Base-by-base conservation (phyloP, 2,888 invertebrate genomes). In the Pheosia tremula region DNA sequence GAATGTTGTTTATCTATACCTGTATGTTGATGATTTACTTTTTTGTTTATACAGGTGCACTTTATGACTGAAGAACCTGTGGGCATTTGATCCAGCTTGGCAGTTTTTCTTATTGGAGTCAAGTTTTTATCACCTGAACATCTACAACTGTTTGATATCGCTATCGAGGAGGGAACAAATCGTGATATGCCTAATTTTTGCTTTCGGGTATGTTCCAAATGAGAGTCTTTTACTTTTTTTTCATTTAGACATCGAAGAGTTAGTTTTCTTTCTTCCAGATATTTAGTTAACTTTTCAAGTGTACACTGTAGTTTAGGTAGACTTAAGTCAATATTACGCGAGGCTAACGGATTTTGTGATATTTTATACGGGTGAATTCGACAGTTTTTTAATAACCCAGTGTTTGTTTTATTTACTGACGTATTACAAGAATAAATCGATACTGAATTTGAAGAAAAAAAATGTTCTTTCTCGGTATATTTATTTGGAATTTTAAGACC, bases 211-310 rank as follows among this genome's bases (percentile, higher is more conserved):
- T 13, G 7, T 49, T 49, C 13, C 13, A 13, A 49, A 13, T 36
- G 24, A 52, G 52, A 52, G 9, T 36, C 36, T 52, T 36, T 5
- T 36, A 52, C 13, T 37, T 53, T 53, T 7, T 37, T 8, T 3
- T 37, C 5, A 37, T 53, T 37, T 11, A 37, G 10, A 36, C 11
- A 37, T 37, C 10, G 37, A 24, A 3, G 11, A 11, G 5, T 11
- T 53, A 11, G 10, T 37, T 8, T 8, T 53, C 1, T 37, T 37
- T 55, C n/a, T 13, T 55, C 55, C 13, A 55, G n/a, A 55, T 55
- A 55, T 55, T 55, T 39, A 9, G 39, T 13, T 39, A 55, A 55
- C 39, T 55, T 9, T n/a, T 55, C 38, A 39, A 55, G 13, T 39
- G 24, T 55, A 39, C 38, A 39, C n/a, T 39, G 38, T 39, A 55